phyloP scores from a whole-genome alignment of 2,113 vertebrate species.

The Eudyptes chrysolophus region DNA sequence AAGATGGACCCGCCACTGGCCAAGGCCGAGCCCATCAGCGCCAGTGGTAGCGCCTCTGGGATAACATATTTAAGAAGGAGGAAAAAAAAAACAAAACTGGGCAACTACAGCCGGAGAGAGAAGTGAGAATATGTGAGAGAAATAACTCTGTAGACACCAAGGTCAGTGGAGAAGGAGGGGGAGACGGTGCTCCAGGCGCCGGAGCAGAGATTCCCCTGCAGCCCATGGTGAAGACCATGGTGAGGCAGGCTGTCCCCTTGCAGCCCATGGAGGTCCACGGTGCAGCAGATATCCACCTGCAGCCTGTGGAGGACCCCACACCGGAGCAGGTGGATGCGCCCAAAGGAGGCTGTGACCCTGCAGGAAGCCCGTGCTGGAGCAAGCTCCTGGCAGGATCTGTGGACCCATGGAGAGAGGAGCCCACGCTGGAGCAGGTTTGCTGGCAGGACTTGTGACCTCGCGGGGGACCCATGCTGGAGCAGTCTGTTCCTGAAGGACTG shows the following conservation, averaged over 20 bases:
- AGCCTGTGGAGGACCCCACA: rapidly evolving
- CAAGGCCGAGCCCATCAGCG: not conserved
- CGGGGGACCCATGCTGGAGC: not conserved
- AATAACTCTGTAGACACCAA: not conserved
- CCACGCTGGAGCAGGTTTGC: not conserved
- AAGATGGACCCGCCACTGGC: not conserved
- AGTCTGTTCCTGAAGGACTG: not conserved
- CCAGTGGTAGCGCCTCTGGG: not conserved
- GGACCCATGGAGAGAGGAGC: not conserved
- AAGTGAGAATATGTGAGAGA: not conserved
- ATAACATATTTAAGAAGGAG: not conserved
- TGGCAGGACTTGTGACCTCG: not conserved
- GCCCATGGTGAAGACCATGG: not conserved
- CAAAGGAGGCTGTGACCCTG: not conserved
- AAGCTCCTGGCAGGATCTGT: not conserved
- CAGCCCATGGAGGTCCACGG: not conserved
- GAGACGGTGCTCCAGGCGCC: not conserved
- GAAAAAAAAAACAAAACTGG: not conserved
- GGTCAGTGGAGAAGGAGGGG: not conserved
- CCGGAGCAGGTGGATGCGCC: not conserved
- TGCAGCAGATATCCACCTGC: not conserved
- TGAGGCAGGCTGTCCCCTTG: not conserved
- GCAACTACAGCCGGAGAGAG: not conserved
- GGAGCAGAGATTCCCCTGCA: not conserved
- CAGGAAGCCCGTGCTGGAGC: not conserved